These are phyloP conservation scores for Elysia chlorotica DNA, from an alignment of 1,140 invertebrate species.

Conservation along the genomic window DNA sequence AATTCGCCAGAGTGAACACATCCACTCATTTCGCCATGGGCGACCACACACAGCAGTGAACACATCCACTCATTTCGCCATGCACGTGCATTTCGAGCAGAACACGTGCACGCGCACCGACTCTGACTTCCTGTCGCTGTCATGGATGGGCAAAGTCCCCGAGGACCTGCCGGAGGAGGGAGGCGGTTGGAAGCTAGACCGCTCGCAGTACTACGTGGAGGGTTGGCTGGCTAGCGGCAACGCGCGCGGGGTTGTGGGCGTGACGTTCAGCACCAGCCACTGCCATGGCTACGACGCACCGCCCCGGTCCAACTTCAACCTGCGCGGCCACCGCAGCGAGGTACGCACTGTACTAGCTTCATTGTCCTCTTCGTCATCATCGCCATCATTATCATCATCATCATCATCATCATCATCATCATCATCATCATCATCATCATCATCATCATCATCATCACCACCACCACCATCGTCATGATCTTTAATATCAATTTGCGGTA, in stretches of 20 bases:
- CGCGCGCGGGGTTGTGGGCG: slow-evolving; percentile 89
- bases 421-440: slow-evolving; percentile 24
- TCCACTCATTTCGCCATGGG: background rate
- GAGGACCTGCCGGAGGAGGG: slow-evolving; percentile 75
- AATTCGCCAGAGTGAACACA: slow-evolving; percentile 5
- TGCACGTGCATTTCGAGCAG: slow-evolving; percentile 80
- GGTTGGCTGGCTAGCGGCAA: slow-evolving; percentile 98
- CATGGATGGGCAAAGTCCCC: slow-evolving; percentile 98
- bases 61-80: slow-evolving; percentile 26
- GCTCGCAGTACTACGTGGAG: slow-evolving; percentile 95
- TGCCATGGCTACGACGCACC: slow-evolving; percentile 63
- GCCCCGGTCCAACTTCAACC: slow-evolving; percentile 93
- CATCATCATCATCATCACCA: slow-evolving; percentile 16
- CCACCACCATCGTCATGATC: slow-evolving; percentile 13
- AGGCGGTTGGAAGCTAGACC: slow-evolving; percentile 79
- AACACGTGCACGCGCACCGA: slow-evolving; percentile 91
- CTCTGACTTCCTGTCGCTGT: slow-evolving; percentile 90
- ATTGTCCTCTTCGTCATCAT: slow-evolving; percentile 3
- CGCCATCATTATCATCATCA: slow-evolving; percentile 20
- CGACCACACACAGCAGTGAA: background rate
- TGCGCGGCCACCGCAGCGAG: slow-evolving; percentile 93
- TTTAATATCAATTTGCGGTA: background rate
- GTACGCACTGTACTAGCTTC: slow-evolving; percentile 72
- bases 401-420: slow-evolving; percentile 20
- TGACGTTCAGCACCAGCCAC: slow-evolving; percentile 93